phyloP scores from a whole-genome alignment of 2,113 vertebrate species.

The Dunckerocampus dactyliophorus region DNA sequence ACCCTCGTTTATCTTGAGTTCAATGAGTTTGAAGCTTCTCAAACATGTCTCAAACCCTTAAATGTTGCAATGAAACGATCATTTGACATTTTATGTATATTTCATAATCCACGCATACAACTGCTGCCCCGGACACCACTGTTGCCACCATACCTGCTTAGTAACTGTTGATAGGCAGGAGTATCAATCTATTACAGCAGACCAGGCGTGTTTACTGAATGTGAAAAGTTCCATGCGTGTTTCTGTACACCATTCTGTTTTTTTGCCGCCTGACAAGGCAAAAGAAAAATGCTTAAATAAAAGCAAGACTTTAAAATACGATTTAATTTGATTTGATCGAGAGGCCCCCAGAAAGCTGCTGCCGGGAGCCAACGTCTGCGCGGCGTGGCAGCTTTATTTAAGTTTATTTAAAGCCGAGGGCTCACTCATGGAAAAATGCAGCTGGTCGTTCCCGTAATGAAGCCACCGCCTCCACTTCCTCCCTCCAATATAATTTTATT shows the following conservation, averaged over 20 bases:
- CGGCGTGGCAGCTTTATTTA: conserved; percentile 7
- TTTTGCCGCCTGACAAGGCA: too few relatives aligned
- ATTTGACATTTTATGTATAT: conserved; percentile 14
- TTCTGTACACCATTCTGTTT: too few relatives aligned
- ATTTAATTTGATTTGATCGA: background rate
- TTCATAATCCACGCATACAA: too few relatives aligned
- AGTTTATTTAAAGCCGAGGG: conserved; percentile 30
- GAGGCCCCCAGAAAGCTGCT: background rate
- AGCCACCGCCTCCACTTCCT: conserved; percentile 37
- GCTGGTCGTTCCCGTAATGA: conserved; percentile 45
- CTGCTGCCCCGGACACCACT: background rate
- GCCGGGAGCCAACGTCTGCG: conserved; percentile 5
- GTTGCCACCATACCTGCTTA: background rate
- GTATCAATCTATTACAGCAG: too few relatives aligned
- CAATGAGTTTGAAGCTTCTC: conserved; percentile 12
- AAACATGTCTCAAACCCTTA: conserved; percentile 21
- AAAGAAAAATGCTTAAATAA: too few relatives aligned
- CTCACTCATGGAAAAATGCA: conserved; percentile 37
- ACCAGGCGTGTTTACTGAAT: too few relatives aligned
- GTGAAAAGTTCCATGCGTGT: too few relatives aligned
- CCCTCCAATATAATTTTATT: conserved; percentile 57
- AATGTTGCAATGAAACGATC: conserved; percentile 32
- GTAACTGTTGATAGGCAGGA: too few relatives aligned
- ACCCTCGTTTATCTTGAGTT: background rate
- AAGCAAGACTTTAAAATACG: background rate